These are phyloP conservation scores for Cephus nigrinus DNA, from an alignment of 2,888 invertebrate species.

Conservation along the genomic window DNA sequence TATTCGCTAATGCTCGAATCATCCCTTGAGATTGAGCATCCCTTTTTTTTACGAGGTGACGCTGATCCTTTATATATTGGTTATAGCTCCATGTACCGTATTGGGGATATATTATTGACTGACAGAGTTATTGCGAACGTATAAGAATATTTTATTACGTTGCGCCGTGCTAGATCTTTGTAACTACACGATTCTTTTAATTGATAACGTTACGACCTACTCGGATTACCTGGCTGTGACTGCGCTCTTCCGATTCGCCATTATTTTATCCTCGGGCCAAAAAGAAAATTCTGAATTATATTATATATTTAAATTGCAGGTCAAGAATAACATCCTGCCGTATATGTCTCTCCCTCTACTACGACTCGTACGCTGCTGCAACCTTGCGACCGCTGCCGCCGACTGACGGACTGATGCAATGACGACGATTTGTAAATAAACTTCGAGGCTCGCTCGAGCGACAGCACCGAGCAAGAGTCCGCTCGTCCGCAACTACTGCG, in stretches of 20 bases:
- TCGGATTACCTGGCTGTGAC: background rate
- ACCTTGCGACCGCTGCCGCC: constrained; percentile 22
- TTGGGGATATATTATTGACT: background rate
- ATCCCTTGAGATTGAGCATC: background rate
- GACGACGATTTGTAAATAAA: constrained; percentile 23
- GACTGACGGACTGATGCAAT: constrained; percentile 19
- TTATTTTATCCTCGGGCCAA: background rate
- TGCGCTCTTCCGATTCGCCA: background rate
- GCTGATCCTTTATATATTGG: background rate
- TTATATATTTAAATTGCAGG: constrained; percentile 24
- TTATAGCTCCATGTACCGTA: background rate
- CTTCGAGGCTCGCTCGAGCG: background rate
- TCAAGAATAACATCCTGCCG: constrained; percentile 34
- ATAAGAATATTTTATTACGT: background rate
- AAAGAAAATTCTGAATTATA: background rate
- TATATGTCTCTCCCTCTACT: constrained; percentile 20
- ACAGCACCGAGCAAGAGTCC: background rate
- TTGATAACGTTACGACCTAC: background rate
- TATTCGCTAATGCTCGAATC: background rate
- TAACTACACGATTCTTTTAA: background rate
- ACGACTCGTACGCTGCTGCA: constrained; percentile 9
- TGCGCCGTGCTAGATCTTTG: background rate
- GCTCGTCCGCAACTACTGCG: background rate
- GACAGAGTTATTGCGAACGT: background rate
- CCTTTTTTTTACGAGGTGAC: background rate